These are phyloP conservation scores for Carapus acus DNA, from an alignment of 2,797 vertebrate genomes.

Conservation along the genomic window DNA sequence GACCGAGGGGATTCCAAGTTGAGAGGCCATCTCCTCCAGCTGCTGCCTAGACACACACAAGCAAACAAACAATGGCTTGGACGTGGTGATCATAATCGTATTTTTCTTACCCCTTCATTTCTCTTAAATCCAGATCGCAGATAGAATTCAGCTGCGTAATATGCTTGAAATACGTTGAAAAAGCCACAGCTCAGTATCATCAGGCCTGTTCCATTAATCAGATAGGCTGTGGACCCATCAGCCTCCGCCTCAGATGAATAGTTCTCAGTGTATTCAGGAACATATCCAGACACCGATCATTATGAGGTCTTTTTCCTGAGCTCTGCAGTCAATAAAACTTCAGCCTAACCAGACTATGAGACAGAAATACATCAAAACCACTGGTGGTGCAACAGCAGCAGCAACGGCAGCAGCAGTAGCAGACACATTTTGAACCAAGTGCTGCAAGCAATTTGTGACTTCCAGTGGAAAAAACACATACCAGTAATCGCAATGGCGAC, in stretches of 20 bases:
- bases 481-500: constrained; percentile 54
- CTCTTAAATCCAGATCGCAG: constrained; percentile 2
- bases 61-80: not conserved
- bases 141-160: not conserved
- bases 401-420: too few species aligned
- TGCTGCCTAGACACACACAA: constrained; percentile 79
- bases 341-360: constrained; percentile 42
- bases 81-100: not conserved
- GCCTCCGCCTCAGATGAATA: constrained; percentile 32
- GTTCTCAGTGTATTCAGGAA: constrained; percentile 33
- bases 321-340: constrained; percentile 45
- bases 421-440: constrained; percentile 43
- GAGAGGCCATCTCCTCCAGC: constrained; percentile 81
- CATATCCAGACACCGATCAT: constrained; percentile 38
- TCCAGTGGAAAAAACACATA: constrained; percentile 66
- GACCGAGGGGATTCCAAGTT: constrained; percentile 71
- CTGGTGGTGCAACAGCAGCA: constrained; percentile 39
- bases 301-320: constrained; percentile 42
- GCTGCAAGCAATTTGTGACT: constrained; percentile 60
- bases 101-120: not conserved
- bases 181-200: constrained; percentile 15
- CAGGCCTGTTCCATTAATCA: constrained; percentile 27
- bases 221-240: constrained; percentile 24
- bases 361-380: constrained; percentile 57
- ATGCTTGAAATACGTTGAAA: constrained; percentile 27